These are phyloP conservation scores for Anthopleura xanthogrammica DNA, from an alignment of 92 coral and sea anemone species.

Conservation along the genomic window DNA sequence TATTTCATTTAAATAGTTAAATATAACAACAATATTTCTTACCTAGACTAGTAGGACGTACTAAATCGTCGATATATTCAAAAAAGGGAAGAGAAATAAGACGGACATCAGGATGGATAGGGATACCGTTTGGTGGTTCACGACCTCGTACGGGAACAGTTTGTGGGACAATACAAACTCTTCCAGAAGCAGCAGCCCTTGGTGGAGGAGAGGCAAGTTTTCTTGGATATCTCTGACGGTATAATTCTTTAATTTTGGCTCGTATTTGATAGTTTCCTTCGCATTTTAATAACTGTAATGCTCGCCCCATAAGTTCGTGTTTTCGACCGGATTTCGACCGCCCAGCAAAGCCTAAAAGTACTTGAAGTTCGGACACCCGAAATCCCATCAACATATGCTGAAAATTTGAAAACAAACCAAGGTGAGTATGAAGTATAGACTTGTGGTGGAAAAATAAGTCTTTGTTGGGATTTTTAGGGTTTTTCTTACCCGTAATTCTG, in stretches of 20 bases:
- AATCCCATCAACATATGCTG: constrained; percentile 98
- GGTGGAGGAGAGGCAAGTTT: constrained; percentile 61
- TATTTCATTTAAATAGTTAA: not conserved
- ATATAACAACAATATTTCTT: constrained; percentile 18
- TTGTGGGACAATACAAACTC: constrained; percentile 11
- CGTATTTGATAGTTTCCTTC: constrained; percentile 83
- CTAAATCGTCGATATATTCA: constrained; percentile 89
- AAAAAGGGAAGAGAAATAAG: constrained; percentile 80
- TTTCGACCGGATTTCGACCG: constrained; percentile 98
- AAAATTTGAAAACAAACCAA: constrained; percentile 13
- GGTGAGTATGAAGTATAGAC: not conserved
- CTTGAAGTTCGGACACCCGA: constrained; percentile 97
- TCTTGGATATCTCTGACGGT: constrained; percentile 88
- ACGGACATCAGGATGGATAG: constrained; percentile 94
- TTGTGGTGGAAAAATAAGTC: not conserved
- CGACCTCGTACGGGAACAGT: constrained; percentile 52
- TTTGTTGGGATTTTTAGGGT: not conserved
- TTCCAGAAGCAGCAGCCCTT: constrained; percentile 13
- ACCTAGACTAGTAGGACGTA: constrained; percentile 96
- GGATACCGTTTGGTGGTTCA: constrained; percentile 55
- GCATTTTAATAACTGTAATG: constrained; percentile 88
- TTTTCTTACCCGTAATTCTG: constrained; percentile 78
- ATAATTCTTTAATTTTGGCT: constrained; percentile 84
- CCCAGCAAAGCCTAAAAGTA: constrained; percentile 89
- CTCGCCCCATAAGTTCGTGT: constrained; percentile 96